phyloP scores from a whole-genome alignment of 2,888 invertebrate species.

The Apodemia hepburni region DNA sequence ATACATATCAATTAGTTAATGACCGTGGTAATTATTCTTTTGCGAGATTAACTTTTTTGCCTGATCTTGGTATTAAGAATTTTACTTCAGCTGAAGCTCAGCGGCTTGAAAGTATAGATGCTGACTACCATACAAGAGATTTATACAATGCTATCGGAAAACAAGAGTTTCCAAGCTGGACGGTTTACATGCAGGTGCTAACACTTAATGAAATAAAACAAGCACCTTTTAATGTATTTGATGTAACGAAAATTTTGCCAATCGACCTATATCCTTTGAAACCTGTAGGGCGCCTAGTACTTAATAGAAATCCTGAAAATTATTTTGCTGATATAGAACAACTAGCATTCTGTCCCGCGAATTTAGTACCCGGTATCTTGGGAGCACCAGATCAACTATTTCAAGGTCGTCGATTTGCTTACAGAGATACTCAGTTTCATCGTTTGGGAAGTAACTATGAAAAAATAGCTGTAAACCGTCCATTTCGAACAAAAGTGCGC shows the following conservation, averaged over 20 bases:
- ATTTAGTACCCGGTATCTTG: constrained; percentile 92
- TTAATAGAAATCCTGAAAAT: constrained; percentile 91
- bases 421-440: constrained; percentile 90
- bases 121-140: constrained; percentile 92
- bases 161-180: constrained; percentile 87
- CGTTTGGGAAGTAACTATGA: constrained; percentile 93
- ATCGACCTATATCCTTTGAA: constrained; percentile 86
- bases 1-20: constrained; percentile 93
- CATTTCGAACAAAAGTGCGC: constrained; percentile 80
- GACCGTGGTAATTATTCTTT: constrained; percentile 83
- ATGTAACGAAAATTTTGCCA: constrained; percentile 93
- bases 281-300: constrained; percentile 87
- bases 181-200: constrained; percentile 90
- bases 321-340: constrained; percentile 95
- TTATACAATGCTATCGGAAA: constrained; percentile 90
- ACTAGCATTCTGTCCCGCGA: constrained; percentile 90
- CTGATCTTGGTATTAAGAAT: constrained; percentile 91
- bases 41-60: constrained; percentile 93
- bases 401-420: constrained; percentile 88
- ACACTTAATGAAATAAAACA: constrained; percentile 88
- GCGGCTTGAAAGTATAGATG: constrained; percentile 84
- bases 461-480: constrained; percentile 95
- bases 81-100: constrained; percentile 81
- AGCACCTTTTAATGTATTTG: constrained; percentile 92
- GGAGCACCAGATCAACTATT: constrained; percentile 94